Percentiles rank a stretch among this genome's conserved stretches.
Evolutionary conservation across 2,113 vertebrate species (phyloP).

Genomic region (Dicerorhinus sumatrensis): DNA sequence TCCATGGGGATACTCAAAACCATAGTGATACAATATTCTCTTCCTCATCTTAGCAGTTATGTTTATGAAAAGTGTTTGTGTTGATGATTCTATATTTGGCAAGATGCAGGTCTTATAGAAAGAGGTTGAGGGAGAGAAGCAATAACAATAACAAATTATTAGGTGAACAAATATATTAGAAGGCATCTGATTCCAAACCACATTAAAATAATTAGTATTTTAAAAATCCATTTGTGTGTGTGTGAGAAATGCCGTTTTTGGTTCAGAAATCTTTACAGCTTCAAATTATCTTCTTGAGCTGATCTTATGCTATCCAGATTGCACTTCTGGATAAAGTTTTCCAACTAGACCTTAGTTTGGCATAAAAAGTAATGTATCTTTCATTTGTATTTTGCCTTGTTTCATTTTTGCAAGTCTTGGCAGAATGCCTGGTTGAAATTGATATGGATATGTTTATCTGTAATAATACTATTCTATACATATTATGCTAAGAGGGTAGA

Average conservation of each 20-base stretch:
- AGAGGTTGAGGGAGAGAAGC: neutral
- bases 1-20: neutral
- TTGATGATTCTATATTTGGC: neutral
- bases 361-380: constrained; percentile 7
- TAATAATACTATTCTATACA: neutral
- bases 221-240: neutral
- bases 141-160: neutral
- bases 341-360: neutral
- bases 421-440: neutral
- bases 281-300: neutral
- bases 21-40: neutral
- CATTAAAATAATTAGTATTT: neutral
- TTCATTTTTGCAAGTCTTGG: neutral
- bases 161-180: neutral
- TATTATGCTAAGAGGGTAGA: neutral
- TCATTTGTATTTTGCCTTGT: neutral
- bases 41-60: neutral
- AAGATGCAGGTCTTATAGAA: neutral
- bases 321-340: neutral
- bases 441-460: neutral
- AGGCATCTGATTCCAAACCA: constrained; percentile 5
- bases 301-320: neutral
- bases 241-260: neutral
- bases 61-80: neutral
- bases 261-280: neutral